Conservation (phyloP, 2,888 invertebrate species). For the Digitonthophagus gazella region DNA sequence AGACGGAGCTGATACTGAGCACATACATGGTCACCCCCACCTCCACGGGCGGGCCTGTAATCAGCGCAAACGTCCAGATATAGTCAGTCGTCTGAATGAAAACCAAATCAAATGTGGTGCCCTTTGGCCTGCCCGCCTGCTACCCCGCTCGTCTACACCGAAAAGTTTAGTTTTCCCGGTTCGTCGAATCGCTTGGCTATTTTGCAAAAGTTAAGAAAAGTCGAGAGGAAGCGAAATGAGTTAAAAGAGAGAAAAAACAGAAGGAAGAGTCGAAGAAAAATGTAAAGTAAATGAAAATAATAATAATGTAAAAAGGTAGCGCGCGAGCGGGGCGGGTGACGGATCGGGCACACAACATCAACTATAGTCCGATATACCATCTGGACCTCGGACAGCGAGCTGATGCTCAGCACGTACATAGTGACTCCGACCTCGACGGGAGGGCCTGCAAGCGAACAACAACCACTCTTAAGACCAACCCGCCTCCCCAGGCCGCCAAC, state of each 20-base stretch:
- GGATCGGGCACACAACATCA: conserved; percentile 38
- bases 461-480: conserved; percentile 42
- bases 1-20: conserved; percentile 96
- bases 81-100: conserved; percentile 33
- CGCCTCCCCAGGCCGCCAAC: conserved; percentile 48
- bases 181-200: background rate
- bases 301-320: conserved; percentile 26
- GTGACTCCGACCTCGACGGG: conserved; percentile 97
- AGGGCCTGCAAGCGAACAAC: conserved; percentile 76
- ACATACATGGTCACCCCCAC: conserved; percentile 98
- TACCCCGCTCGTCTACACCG: conserved; percentile 37
- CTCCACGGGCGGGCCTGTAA: conserved; percentile 95
- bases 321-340: conserved; percentile 42
- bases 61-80: conserved; percentile 38
- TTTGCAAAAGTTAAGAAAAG: background rate
- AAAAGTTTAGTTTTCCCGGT: background rate
- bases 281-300: too few relatives aligned
- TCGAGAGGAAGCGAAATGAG: background rate
- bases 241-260: background rate
- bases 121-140: conserved; percentile 48
- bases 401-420: conserved; percentile 97
- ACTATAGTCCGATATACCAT: conserved; percentile 65
- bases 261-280: too few relatives aligned
- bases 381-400: conserved; percentile 97
- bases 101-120: conserved; percentile 46